Conservation (phyloP, 2,888 invertebrate genomes). For the Sinotaia quadrata region DNA sequence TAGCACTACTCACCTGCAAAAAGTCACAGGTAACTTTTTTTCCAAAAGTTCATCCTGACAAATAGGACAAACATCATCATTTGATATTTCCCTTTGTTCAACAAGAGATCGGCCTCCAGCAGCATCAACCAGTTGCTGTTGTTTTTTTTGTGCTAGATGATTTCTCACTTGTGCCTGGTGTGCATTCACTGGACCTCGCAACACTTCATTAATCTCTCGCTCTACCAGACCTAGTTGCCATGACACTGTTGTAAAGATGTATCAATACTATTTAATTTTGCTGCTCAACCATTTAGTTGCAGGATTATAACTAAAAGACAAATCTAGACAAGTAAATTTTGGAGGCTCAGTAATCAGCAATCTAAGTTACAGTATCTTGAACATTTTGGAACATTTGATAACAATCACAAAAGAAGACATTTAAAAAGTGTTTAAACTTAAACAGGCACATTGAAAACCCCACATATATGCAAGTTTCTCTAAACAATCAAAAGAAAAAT, state of each 20-base stretch:
- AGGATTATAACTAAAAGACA: no score
- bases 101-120: constrained; percentile 52
- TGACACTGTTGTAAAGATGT: constrained; percentile 60
- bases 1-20: constrained; percentile 66
- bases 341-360: no score
- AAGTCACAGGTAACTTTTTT: constrained; percentile 70
- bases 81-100: constrained; percentile 65
- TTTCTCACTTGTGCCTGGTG: constrained; percentile 40
- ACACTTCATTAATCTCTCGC: constrained; percentile 69
- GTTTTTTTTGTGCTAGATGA: constrained; percentile 21
- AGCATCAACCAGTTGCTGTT: constrained; percentile 36
- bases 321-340: no score
- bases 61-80: constrained; percentile 72
- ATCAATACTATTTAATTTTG: no score
- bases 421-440: background rate
- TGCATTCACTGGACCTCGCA: constrained; percentile 52
- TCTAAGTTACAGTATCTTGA: no score
- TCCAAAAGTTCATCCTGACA: constrained; percentile 71
- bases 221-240: constrained; percentile 72
- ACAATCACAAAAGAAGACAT: background rate
- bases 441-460: no score
- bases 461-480: no score
- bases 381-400: background rate
- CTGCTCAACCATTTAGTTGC: no score
- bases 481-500: no score